A percentile compares a stretch with the other conserved stretches of the same genome.
Conservation (phyloP, 35 echinoderm and acorn worm species). For the Ophioderma brevispina region DNA sequence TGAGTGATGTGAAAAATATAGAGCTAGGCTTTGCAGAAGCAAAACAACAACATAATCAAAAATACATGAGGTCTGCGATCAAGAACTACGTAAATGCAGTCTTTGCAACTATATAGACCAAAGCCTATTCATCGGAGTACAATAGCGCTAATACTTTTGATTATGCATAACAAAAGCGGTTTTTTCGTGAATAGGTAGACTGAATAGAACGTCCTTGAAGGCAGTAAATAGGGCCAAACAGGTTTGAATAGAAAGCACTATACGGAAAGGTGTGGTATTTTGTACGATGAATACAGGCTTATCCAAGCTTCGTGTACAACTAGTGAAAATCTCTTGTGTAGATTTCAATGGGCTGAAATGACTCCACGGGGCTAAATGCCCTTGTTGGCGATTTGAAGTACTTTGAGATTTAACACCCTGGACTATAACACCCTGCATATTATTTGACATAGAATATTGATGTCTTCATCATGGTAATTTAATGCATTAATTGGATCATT, state of each 20-base stretch:
- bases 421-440: no score
- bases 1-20: background rate
- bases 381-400: no score
- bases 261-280: background rate
- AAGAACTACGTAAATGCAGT: background rate
- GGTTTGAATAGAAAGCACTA: background rate
- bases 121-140: background rate
- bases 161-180: constrained; percentile 3
- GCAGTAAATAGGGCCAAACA: background rate
- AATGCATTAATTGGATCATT: no score
- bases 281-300: background rate
- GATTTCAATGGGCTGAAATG: no score
- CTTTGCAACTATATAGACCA: background rate
- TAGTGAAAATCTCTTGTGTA: no score
- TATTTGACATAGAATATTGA: no score
- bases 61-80: background rate
- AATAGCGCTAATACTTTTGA: background rate
- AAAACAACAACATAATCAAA: constrained; percentile 10
- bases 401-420: no score
- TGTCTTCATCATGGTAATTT: no score
- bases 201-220: background rate
- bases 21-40: background rate
- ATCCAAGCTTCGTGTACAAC: background rate
- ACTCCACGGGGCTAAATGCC: no score
- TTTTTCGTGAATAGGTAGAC: background rate